phyloP scores from a whole-genome alignment of 2,888 invertebrate species.

The Nomada ruficornis region DNA sequence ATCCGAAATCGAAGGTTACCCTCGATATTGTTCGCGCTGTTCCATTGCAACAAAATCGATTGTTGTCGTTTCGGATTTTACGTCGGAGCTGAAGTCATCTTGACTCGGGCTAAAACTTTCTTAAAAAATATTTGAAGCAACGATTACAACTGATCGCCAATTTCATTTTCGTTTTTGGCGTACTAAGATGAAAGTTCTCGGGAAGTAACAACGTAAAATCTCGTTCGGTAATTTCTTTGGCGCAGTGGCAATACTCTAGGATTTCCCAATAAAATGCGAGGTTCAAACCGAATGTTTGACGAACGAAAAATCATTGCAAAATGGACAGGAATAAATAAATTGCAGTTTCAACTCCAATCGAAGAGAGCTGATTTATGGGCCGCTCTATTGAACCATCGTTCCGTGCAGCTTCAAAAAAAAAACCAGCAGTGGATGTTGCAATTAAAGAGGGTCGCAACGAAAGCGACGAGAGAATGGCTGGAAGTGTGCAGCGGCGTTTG shows the following conservation, averaged over 20 bases:
- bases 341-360: no score
- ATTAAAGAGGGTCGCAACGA: background rate
- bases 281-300: no score
- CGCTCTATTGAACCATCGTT: background rate
- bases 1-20: constrained; percentile 51
- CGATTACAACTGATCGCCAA: no score
- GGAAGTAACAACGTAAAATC: no score
- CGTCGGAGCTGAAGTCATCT: background rate
- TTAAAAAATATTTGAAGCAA: background rate
- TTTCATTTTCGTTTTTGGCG: no score
- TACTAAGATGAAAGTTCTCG: no score
- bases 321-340: no score
- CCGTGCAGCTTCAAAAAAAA: background rate
- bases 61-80: background rate
- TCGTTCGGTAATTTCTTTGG: no score
- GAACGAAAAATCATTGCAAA: no score
- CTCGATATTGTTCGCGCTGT: background rate
- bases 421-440: background rate
- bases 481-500: constrained; percentile 55
- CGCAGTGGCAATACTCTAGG: no score
- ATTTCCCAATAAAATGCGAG: no score
- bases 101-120: background rate
- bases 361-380: no score
- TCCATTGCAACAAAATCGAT: constrained; percentile 1
- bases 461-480: constrained; percentile 75